A percentile compares a stretch with the other conserved stretches of the same genome.
Evolutionary conservation across 2,797 vertebrate species (phyloP).

Genomic region (Chrosomus eos): DNA sequence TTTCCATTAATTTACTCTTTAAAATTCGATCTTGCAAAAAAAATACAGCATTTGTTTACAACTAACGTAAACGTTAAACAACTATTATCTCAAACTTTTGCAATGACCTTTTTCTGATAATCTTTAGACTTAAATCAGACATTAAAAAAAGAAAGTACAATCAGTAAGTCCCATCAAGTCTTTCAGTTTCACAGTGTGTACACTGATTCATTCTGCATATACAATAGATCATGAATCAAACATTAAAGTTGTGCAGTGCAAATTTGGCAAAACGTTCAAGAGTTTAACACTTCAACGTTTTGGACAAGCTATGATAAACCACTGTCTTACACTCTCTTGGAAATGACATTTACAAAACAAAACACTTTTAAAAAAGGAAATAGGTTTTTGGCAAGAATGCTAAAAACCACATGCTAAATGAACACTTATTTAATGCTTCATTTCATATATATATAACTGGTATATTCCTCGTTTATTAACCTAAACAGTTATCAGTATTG

Average conservation of each 20-base stretch:
- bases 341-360: not conserved
- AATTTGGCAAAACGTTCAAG: slow-evolving; percentile 23
- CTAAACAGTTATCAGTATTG: slow-evolving; percentile 34
- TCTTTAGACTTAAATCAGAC: not conserved
- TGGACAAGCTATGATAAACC: not conserved
- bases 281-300: not conserved
- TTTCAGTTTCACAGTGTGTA: not conserved
- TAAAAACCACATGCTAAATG: slow-evolving; percentile 41
- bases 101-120: not conserved
- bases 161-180: slow-evolving; percentile 1
- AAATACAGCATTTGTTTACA: not conserved
- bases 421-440: slow-evolving; percentile 45
- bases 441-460: slow-evolving; percentile 29
- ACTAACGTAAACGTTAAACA: not conserved
- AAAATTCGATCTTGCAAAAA: not conserved
- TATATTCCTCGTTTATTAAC: not conserved
- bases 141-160: slow-evolving; percentile 1
- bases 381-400: not conserved
- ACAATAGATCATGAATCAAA: slow-evolving; percentile 1
- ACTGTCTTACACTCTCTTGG: not conserved
- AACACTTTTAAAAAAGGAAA: not conserved
- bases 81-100: not conserved
- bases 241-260: slow-evolving; percentile 39
- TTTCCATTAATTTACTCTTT: not conserved
- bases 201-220: slow-evolving; percentile 29